Base-by-base conservation (phyloP, 2,888 invertebrate genomes). In the Trilocha varians region DNA sequence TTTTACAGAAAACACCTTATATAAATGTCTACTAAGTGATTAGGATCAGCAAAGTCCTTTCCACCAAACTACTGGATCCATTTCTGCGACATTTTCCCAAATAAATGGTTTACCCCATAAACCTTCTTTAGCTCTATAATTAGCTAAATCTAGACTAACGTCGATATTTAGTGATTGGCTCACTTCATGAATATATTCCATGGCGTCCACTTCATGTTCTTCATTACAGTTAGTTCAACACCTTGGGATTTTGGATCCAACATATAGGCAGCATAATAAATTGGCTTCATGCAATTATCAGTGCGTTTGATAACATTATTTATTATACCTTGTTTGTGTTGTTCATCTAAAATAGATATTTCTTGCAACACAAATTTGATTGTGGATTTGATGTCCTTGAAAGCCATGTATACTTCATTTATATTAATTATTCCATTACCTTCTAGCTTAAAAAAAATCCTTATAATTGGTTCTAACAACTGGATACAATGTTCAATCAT, bases 211-310 rank as follows among this genome's bases (percentile, higher is more conserved):
- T 32, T 48, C 50, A 9, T 50, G 44, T 39, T 47, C 45, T 48
- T 48, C 45, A 17, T 50, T 44, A n/a, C n/a, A n/a, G n/a, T n/a
- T 42, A 48, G 33, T 46, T 50, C 47, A 42, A 44, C 44, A 32
- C 47, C 48, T 47, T 50, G 52, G n/a, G 45, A 46, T 48, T 16
- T 48, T 41, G 50, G 48, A 47, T 52, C 47, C 34, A 50, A 43
- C 25, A 50, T 34, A 44, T 50, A 48, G 42, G 48, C 47, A 43
- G 52, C 49, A 38, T 36, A 46, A 48, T 49, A 49, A 33, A 48
- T 43, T 14, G 41, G 45, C 40, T 45, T 44, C 15, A 46, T 13
- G 15, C 42, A 48, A 16, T 42, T 46, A 42, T 46, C 37, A 45
- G 38, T 42, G 37, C 38, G 39, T 11, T 16, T 46, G 11, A 13